A percentile compares a stretch with the other conserved stretches of the same genome.
phyloP scores from a whole-genome alignment of 2,113 vertebrate species.

The Megaptera novaeangliae region DNA sequence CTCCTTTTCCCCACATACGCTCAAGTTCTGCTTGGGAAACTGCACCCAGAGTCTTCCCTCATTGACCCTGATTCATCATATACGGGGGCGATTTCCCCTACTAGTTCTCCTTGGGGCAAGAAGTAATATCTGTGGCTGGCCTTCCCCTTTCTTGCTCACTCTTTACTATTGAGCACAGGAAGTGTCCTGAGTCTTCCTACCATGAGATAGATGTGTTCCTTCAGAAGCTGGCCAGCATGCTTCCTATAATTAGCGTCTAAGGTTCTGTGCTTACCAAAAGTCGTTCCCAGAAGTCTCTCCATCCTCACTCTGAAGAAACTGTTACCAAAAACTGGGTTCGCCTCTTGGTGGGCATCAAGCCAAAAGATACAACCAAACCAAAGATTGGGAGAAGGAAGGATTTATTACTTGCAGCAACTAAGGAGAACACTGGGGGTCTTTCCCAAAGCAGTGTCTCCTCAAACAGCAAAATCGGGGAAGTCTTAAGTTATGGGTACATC shows the following conservation, averaged over 20 bases:
- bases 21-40: background rate
- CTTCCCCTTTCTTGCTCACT: background rate
- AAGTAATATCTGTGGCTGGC: background rate
- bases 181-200: background rate
- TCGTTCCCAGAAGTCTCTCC: background rate
- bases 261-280: background rate
- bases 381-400: background rate
- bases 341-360: background rate
- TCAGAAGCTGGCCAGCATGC: background rate
- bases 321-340: background rate
- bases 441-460: background rate
- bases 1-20: background rate
- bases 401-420: background rate
- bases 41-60: background rate
- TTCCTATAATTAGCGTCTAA: background rate
- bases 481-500: background rate
- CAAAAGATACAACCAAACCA: background rate
- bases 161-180: background rate
- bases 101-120: background rate
- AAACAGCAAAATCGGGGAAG: background rate
- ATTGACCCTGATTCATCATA: background rate
- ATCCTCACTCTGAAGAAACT: background rate
- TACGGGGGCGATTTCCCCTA: background rate
- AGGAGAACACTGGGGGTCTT: background rate
- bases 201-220: background rate